These are phyloP conservation scores for Melieria picta DNA, from an alignment of 2,888 invertebrate species.

Conservation along the genomic window DNA sequence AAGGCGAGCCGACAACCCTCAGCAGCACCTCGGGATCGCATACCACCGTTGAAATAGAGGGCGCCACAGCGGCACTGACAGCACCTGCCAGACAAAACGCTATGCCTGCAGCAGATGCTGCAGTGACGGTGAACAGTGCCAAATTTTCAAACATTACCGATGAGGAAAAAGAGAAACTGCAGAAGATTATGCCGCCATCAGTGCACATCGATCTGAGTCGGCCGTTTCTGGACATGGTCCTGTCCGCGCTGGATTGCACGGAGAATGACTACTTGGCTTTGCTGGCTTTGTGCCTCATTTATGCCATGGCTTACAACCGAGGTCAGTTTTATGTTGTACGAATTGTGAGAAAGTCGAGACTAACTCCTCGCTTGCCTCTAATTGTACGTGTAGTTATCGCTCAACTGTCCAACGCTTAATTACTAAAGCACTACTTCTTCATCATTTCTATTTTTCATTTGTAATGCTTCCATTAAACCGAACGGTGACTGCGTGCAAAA, in stretches of 20 bases:
- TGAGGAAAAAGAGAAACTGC: conserved; percentile 84
- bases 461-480: conserved; percentile 35
- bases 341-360: neutral
- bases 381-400: conserved; percentile 14
- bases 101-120: conserved; percentile 36
- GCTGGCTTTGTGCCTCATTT: conserved; percentile 89
- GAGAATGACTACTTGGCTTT: conserved; percentile 96
- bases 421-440: conserved; percentile 36
- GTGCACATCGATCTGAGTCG: conserved; percentile 54
- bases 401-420: conserved; percentile 21
- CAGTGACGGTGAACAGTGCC: conserved; percentile 24
- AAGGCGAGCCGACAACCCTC: conserved; percentile 47
- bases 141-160: conserved; percentile 84
- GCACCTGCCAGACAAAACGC: neutral
- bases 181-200: conserved; percentile 49
- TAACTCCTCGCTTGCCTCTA: too few species aligned
- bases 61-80: conserved; percentile 24
- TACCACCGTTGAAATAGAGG: conserved; percentile 41
- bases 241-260: conserved; percentile 85
- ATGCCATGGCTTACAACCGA: conserved; percentile 92
- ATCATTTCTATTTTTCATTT: conserved; percentile 29
- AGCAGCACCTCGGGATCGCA: conserved; percentile 33
- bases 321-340: conserved; percentile 69
- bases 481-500: conserved; percentile 10
- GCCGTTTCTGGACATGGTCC: conserved; percentile 87